Conservation (phyloP, 2,113 vertebrate species). For the Paradoxurus hermaphroditus region DNA sequence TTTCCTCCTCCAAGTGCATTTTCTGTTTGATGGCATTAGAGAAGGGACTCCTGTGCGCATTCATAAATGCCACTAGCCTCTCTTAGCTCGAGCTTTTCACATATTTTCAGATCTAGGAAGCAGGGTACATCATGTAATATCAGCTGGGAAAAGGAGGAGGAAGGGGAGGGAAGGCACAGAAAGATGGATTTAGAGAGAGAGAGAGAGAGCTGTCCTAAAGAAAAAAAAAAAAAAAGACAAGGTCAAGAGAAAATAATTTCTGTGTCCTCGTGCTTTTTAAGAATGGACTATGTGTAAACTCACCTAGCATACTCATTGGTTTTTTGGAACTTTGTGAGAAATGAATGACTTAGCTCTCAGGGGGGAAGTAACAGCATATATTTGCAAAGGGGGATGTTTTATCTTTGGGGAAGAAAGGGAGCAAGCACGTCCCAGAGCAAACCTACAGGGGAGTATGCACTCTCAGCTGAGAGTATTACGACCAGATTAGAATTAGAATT, state of each 20-base stretch:
- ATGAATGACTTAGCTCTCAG: neutral
- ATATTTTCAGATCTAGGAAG: conserved; percentile 43
- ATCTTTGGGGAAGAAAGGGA: conserved; percentile 7
- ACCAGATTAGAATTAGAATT: conserved; percentile 73
- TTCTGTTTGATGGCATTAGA: conserved; percentile 67
- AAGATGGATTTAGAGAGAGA: neutral
- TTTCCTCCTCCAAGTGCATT: neutral
- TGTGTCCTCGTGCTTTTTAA: accelerated
- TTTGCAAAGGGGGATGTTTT: neutral
- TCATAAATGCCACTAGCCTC: conserved; percentile 70
- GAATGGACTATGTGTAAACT: neutral
- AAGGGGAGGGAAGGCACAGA: neutral
- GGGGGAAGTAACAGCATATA: accelerated
- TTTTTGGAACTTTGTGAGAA: no score
- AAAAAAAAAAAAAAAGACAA: no score
- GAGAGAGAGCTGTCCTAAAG: neutral
- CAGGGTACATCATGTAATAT: neutral
- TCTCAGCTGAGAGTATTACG: conserved; percentile 58
- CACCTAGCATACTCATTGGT: accelerated
- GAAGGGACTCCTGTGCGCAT: conserved; percentile 42
- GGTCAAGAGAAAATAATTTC: neutral
- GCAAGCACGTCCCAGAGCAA: conserved; percentile 56
- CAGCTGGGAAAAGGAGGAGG: neutral
- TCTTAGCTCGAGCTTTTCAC: conserved; percentile 63
- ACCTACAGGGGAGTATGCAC: conserved; percentile 40